A percentile compares a stretch with the other conserved stretches of the same genome.
Evolutionary conservation across 2,888 invertebrate species (phyloP).

Genomic region (Tetragnatha montana): DNA sequence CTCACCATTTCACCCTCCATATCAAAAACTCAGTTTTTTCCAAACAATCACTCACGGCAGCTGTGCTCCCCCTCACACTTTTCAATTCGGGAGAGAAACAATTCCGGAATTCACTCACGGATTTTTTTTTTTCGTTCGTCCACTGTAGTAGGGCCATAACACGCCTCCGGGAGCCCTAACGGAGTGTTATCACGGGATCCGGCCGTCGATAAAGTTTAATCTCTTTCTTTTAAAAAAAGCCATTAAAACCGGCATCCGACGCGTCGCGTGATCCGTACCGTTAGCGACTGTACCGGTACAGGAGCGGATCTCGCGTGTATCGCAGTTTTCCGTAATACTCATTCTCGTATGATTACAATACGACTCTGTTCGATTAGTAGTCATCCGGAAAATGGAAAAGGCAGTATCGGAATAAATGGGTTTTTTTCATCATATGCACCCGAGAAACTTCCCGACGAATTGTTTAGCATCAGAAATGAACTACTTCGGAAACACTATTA

Average conservation of each 20-base stretch:
- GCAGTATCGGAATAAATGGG: not conserved
- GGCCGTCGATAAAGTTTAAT: slow-evolving; percentile 50
- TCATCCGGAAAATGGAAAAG: not conserved
- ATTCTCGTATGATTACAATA: not conserved
- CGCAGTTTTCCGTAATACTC: not conserved
- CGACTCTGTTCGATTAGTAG: not conserved
- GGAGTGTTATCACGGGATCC: slow-evolving; percentile 55
- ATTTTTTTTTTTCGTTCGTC: not conserved
- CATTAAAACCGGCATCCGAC: slow-evolving; percentile 48
- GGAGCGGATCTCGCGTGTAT: not conserved
- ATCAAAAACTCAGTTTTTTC: not conserved
- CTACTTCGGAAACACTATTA: too few relatives aligned
- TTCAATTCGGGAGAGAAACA: not conserved
- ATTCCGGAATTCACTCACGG: slow-evolving; percentile 12
- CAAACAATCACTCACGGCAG: not conserved
- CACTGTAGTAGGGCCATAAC: not conserved
- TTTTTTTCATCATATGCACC: too few relatives aligned
- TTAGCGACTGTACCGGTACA: slow-evolving; percentile 22
- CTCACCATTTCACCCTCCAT: too few relatives aligned
- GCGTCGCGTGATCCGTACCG: slow-evolving; percentile 38
- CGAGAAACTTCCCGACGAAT: too few relatives aligned
- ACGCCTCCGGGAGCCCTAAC: slow-evolving; percentile 28
- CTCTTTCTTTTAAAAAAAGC: slow-evolving; percentile 28
- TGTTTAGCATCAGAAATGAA: too few relatives aligned
- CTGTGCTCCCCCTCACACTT: not conserved